phyloP scores from a whole-genome alignment of 2,797 vertebrate genomes.

The Scarus forsteni region DNA sequence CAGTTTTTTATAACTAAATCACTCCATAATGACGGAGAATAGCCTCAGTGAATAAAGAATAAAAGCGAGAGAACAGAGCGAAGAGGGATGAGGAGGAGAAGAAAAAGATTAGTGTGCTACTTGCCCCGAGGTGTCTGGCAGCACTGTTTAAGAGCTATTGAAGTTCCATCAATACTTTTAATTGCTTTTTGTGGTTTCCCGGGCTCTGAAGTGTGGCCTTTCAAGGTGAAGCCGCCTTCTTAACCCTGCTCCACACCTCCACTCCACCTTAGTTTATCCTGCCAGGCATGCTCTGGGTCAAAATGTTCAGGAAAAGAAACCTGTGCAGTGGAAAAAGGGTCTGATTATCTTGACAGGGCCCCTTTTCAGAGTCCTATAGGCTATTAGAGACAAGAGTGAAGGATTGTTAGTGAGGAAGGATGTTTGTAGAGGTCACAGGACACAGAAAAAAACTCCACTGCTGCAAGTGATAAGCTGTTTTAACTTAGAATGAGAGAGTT shows the following conservation, averaged over 20 bases:
- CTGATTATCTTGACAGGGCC: constrained; percentile 56
- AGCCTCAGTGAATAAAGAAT: constrained; percentile 22
- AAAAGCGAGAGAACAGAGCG: constrained; percentile 7
- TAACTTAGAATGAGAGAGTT: no score
- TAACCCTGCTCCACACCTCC: constrained; percentile 54
- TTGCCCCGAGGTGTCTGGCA: constrained; percentile 77
- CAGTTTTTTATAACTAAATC: constrained; percentile 17
- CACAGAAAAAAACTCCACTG: constrained; percentile 4
- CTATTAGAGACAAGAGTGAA: constrained; percentile 46
- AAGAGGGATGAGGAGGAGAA: constrained; percentile 18
- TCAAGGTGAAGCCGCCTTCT: constrained; percentile 77
- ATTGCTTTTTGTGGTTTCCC: constrained; percentile 81
- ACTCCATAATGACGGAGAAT: constrained; percentile 46
- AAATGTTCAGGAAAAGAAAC: constrained; percentile 65
- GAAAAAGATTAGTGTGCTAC: constrained; percentile 65
- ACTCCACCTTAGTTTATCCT: constrained; percentile 57
- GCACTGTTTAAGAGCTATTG: constrained; percentile 81
- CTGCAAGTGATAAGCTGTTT: no score
- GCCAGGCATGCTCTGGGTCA: constrained; percentile 64
- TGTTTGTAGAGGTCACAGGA: constrained; percentile 44
- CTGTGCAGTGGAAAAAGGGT: constrained; percentile 39
- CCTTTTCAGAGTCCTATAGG: constrained; percentile 41
- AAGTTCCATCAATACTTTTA: constrained; percentile 84
- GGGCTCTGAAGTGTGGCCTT: constrained; percentile 70
- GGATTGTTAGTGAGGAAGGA: constrained; percentile 48